A percentile compares a stretch with the other conserved stretches of the same genome.
phyloP scores from a whole-genome alignment of 2,797 vertebrate genomes.

The Uromys caudimaculatus region DNA sequence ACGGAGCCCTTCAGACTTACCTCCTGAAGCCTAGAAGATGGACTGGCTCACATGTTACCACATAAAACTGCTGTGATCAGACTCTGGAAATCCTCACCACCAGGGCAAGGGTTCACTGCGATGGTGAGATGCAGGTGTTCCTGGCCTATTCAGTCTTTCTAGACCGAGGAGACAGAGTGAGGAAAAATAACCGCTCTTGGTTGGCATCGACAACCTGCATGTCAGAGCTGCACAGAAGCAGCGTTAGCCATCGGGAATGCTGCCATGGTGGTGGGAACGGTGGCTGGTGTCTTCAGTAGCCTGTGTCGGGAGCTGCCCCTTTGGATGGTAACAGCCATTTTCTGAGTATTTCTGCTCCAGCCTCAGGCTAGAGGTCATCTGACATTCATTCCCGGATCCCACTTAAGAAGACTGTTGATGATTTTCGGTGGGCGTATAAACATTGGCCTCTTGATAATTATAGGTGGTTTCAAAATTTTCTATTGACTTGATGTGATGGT shows the following conservation, averaged over 20 bases:
- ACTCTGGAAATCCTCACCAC: not conserved
- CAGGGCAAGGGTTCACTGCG: not conserved
- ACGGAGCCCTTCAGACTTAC: not conserved
- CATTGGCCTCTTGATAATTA: not conserved
- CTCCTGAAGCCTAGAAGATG: not conserved
- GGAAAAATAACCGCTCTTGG: not conserved
- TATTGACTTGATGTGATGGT: not conserved
- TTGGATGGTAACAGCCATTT: not conserved
- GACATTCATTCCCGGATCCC: not conserved
- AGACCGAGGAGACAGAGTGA: not conserved
- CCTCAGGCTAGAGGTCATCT: not conserved
- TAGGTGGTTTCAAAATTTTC: rapidly evolving
- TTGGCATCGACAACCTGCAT: no score
- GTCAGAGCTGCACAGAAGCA: not conserved
- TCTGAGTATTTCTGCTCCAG: not conserved
- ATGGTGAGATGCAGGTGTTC: not conserved
- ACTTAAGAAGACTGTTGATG: not conserved
- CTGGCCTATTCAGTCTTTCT: not conserved
- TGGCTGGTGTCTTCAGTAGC: not conserved
- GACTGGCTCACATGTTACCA: not conserved
- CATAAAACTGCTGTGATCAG: not conserved
- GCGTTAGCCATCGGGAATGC: not conserved
- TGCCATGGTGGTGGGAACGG: not conserved
- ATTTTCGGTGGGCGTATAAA: constrained; percentile 50
- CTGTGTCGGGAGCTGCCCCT: constrained; percentile 26